Evolutionary conservation across 2,113 vertebrate species (phyloP), one percentile per base, ranked within the genome.

Genomic region (Lates calcarifer): DNA sequence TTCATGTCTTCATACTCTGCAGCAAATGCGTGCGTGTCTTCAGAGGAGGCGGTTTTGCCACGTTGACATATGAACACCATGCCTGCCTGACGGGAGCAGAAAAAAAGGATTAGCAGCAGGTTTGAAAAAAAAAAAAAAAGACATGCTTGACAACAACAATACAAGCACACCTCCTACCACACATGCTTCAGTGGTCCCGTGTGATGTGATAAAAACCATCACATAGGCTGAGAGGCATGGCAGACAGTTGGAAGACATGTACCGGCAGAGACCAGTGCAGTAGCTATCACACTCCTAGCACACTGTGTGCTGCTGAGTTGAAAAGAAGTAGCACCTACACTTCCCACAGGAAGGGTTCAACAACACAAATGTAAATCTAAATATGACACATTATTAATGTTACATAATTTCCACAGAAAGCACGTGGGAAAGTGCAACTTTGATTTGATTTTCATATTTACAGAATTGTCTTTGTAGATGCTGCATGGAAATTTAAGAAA

Each of bases 121-220:
- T 90, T 87, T 74, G 20, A 35, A 39, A 51, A 49, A 66, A 73
- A 82, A 77, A 79, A 49, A 62, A 74, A 84, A 75, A 81, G 89
- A 89, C 90, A 85, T 76, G 78, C 87, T 86, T 84, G 85, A 93
- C 85, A 91, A 90, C 81, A 91, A 90, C 80, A 91, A 81, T 68
- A 87, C 87, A 79, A 87, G 78, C 74, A 82, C 83, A 87, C 71
- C 77, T 90, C 68, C 73, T 57, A 66, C 49, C 61, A 28, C 79
- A 85, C 87, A 90, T 78, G 89, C 87, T 90, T 53, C 74, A 90
- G 14, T 82, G 79, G 79, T 41, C 79, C 61, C 33, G 33, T 86
- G 74, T 87, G 85, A 91, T 85, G 84, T 88, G 91, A 92, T 89
- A 80, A 84, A 82, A 91, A 85, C 37, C 75, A 79, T 77, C 73